phyloP scores from a whole-genome alignment of 2,113 vertebrate species.

The Formicarius rufipectus region DNA sequence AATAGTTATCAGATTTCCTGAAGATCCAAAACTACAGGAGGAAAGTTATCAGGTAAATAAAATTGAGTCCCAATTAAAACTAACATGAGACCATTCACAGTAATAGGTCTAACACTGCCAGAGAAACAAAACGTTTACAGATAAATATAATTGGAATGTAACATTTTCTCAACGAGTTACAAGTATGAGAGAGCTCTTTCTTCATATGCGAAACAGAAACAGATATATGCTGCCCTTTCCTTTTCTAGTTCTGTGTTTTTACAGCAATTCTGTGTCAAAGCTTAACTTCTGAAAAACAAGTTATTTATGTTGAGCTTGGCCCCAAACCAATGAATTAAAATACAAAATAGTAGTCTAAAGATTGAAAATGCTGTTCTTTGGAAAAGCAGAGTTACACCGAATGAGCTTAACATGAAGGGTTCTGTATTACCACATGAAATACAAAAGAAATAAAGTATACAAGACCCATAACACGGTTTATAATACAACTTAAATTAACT shows the following conservation, averaged over 20 bases:
- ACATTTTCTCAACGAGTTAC: conserved; percentile 9
- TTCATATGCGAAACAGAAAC: conserved; percentile 22
- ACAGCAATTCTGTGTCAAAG: background rate
- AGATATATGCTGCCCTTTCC: background rate
- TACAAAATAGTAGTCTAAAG: background rate
- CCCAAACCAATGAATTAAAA: background rate
- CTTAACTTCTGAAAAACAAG: background rate
- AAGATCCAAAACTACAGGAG: conserved; percentile 61
- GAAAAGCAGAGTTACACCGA: conserved; percentile 36
- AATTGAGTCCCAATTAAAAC: conserved; percentile 69
- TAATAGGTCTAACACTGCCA: conserved; percentile 15
- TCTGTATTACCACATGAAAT: background rate
- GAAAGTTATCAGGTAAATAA: conserved; percentile 77
- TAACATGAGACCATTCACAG: conserved; percentile 32
- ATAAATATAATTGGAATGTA: conserved; percentile 17
- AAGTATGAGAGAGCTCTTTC: conserved; percentile 64
- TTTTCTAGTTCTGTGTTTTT: background rate
- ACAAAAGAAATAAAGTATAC: conserved; percentile 18
- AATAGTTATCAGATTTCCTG: conserved; percentile 65
- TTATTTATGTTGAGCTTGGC: background rate
- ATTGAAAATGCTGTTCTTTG: background rate
- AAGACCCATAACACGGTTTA: background rate
- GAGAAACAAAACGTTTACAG: conserved; percentile 20
- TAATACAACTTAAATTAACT: conserved; percentile 21
- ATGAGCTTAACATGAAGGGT: conserved; percentile 44